Evolutionary conservation across 2,888 invertebrate species (phyloP), one percentile per base, ranked within the genome.

Genomic region (Sphaerophoria rueppellii): DNA sequence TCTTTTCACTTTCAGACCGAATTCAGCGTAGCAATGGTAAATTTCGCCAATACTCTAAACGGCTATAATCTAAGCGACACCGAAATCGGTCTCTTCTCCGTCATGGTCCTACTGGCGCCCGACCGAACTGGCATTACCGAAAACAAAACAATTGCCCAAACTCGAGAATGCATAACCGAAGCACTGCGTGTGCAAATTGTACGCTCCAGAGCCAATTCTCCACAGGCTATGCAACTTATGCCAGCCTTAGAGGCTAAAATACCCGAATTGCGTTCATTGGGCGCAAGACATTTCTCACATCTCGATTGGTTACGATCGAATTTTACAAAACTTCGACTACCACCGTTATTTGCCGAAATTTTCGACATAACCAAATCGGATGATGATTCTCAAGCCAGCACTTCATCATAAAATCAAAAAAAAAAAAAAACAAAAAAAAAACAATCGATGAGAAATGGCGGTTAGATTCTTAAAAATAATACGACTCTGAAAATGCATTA

Each of bases 331-430:
- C 93, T 97, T 79, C 94, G 96, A 86, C 94, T 98, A 89, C 98
- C 98, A 60, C 98, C 98, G 4, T 94, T 99, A 73, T 99, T 98
- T 92, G 96, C 98, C 46, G 99, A 99, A 93, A 98, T 98, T 89
- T 99, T 98, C 93, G 98, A 99, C 94, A 98, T 99, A 92, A 97
- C 98, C 88, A 96, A 96, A 92, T 94, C 94, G 89, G 96, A 95
- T 90, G 96, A 95, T 89, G 95, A 95, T 87, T 89, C 90, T 63
- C 69, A 61, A 81, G 24, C 67, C 50, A 32, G 75, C 6, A 35
- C 73, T 55, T 61, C 85, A 34, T 85, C 85, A 48, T 76, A 85
- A 55, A 81, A 58, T 43, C 2, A 7, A 40, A 1, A 35, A 2
- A 4, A 11, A 35, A 4, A 40, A 50, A 0, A 9, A 63, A 34